Conservation (phyloP, 2,797 vertebrate genomes). For the Smutsia temminckii region DNA sequence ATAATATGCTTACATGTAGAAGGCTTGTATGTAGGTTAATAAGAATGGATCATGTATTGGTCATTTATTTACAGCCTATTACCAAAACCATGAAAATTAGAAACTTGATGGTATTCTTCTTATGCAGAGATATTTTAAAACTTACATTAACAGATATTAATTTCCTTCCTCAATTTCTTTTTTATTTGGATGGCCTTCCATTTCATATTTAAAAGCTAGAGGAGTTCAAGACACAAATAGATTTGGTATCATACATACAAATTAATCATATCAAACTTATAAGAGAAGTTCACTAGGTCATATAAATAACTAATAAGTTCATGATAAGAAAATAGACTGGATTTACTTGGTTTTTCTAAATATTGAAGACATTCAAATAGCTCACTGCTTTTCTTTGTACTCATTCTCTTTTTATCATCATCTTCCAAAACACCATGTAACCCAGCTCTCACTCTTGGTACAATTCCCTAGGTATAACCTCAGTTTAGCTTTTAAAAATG, state of each 20-base stretch:
- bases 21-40: neutral
- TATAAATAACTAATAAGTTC: neutral
- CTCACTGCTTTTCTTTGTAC: neutral
- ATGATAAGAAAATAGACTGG: neutral
- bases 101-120: neutral
- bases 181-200: neutral
- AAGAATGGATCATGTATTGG: neutral
- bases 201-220: slow-evolving; percentile 42
- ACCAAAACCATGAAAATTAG: neutral
- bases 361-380: slow-evolving; percentile 17
- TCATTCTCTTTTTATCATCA: slow-evolving; percentile 58
- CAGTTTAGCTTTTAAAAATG: slow-evolving; percentile 55
- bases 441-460: slow-evolving; percentile 33
- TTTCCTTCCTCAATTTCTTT: neutral
- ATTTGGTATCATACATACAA: neutral
- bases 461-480: slow-evolving; percentile 49
- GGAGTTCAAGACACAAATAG: slow-evolving; percentile 4
- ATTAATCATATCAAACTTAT: neutral
- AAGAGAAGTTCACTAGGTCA: neutral
- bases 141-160: neutral
- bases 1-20: neutral
- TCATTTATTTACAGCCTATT: neutral
- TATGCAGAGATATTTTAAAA: slow-evolving; percentile 49
- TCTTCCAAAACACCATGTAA: slow-evolving; percentile 41
- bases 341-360: slow-evolving; percentile 46